phyloP scores from a whole-genome alignment of 1,140 invertebrate species.

The Panonychus citri region DNA sequence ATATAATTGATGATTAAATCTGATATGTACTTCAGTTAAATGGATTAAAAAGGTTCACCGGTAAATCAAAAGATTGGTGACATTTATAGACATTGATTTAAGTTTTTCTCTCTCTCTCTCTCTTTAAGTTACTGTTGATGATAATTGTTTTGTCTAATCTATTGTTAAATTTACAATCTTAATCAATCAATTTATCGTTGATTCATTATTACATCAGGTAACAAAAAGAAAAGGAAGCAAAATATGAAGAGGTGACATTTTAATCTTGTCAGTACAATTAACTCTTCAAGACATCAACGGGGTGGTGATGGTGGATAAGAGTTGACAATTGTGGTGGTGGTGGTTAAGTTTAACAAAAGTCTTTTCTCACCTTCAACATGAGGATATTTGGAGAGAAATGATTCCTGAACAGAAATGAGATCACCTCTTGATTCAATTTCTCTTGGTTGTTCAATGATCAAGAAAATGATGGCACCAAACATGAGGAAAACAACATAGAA shows the following conservation, averaged over 20 bases:
- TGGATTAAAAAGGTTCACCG: background rate
- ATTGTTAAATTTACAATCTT: too few relatives aligned
- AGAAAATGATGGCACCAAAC: constrained; percentile 6
- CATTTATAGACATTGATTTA: too few relatives aligned
- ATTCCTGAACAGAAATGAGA: constrained; percentile 3
- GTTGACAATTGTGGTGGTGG: background rate
- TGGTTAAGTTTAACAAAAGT: background rate
- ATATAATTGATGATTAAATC: too few relatives aligned
- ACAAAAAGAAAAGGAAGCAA: too few relatives aligned
- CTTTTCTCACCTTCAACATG: constrained; percentile 3
- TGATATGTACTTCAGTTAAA: background rate
- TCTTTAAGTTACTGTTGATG: too few relatives aligned
- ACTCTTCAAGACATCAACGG: background rate
- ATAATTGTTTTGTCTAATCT: too few relatives aligned
- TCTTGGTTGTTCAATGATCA: constrained; percentile 6
- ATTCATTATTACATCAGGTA: too few relatives aligned
- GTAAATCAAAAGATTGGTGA: background rate
- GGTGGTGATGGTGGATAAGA: background rate
- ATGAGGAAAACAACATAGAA: constrained; percentile 5
- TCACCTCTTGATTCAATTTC: constrained; percentile 5
- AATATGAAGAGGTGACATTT: too few relatives aligned
- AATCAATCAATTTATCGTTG: too few relatives aligned
- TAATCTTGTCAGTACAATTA: too few relatives aligned
- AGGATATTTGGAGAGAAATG: constrained; percentile 4
- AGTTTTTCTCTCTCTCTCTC: too few relatives aligned